Evolutionary conservation across 2,888 invertebrate species (phyloP), one percentile per base, ranked within the genome.

Genomic region (Pycnomerus fuliginosus): DNA sequence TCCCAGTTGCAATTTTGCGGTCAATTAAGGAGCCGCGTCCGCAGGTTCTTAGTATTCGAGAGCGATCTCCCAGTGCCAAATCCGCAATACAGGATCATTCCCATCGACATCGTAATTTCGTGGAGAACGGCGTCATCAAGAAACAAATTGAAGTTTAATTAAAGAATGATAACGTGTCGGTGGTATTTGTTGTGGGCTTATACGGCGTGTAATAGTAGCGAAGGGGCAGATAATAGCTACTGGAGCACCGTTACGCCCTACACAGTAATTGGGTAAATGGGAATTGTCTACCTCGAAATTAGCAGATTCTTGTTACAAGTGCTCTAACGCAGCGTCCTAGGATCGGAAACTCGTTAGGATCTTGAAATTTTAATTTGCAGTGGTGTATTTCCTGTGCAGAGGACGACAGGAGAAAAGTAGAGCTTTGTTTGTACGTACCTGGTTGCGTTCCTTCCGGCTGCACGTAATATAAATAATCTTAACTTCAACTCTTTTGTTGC

Each of bases 161-260:
- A 50, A 52, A 47, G 52, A 54, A 52, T 46, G 44, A 52, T 54
- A 43, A 45, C 48, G 37, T 36, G 24, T 38, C 38, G 41, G 42
- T 39, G 39, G 44, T 43, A 50, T 53, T 54, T 56, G 53, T 53
- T 50, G 48, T 46, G 44, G 56, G 58, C 55, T 59, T 47, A 55
- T 57, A 60, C 59, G 60, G 57, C 56, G 53, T 60, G 61, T 65
- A 64, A 64, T 62, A 62, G 65, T 58, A 63, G 65, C 63, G 60
- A 64, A 64, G 65, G 64, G 65, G 61, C 59, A 63, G 65, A 67
- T 67, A 67, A 67, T 66, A 61, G 63, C 60, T 55, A 57, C 60
- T 57, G 61, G 61, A 60, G 56, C 57, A 56, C 55, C 61, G 60
- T 60, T 58, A 58, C 60, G 60, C 59, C 64, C 62, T 58, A 53